phyloP scores from a whole-genome alignment of 2,888 invertebrate genomes.

The Heliothis peltigera region DNA sequence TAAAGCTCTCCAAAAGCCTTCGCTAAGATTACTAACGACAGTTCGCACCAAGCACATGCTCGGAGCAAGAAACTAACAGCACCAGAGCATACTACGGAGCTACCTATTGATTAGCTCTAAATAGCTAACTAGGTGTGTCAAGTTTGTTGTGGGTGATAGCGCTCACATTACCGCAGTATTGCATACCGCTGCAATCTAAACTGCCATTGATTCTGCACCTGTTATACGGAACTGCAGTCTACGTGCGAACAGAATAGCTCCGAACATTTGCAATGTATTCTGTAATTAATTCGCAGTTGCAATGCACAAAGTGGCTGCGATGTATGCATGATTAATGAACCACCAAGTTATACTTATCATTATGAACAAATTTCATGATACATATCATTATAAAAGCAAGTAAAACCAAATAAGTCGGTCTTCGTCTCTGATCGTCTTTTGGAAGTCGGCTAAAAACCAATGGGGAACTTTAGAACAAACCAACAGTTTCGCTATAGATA shows the following conservation, averaged over 20 bases:
- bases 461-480: constrained; percentile 23
- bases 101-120: not conserved
- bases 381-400: no score
- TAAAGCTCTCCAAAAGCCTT: not conserved
- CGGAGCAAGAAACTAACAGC: not conserved
- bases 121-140: constrained; percentile 13
- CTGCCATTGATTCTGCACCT: constrained; percentile 7
- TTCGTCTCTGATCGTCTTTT: no score
- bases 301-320: no score
- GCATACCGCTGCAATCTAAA: constrained; percentile 10
- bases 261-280: not conserved
- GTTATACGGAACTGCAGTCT: not conserved
- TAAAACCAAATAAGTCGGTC: no score
- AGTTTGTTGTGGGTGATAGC: not conserved
- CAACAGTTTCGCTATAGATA: constrained; percentile 10
- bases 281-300: not conserved
- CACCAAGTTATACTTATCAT: no score
- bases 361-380: no score
- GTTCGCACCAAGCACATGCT: not conserved
- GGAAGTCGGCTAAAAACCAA: no score
- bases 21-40: not conserved
- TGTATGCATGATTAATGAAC: no score
- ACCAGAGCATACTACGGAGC: not conserved
- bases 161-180: constrained; percentile 30
- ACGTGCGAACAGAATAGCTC: not conserved